Evolutionary conservation across 1,140 invertebrate species (phyloP).

Genomic region (Leptopilina boulardi): DNA sequence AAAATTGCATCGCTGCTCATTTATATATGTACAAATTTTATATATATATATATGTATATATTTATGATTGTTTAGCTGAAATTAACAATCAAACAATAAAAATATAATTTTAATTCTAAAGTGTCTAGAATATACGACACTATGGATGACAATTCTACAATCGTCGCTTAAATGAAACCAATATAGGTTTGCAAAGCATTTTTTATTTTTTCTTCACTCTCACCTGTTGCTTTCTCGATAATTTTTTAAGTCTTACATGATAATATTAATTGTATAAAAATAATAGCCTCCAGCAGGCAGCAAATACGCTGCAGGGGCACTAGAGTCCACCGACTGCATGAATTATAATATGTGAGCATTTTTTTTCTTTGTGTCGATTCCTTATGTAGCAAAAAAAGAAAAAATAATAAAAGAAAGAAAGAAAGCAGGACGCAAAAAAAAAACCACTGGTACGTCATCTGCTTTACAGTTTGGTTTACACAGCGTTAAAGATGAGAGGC

Average conservation of each 20-base stretch:
- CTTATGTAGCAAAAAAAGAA: slow-evolving; percentile 33
- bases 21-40: slow-evolving; percentile 59
- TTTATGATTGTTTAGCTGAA: slow-evolving; percentile 45
- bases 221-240: slow-evolving; percentile 40
- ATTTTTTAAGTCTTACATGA: slow-evolving; percentile 40
- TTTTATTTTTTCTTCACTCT: background rate
- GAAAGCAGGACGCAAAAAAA: background rate
- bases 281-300: slow-evolving; percentile 69
- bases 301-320: slow-evolving; percentile 44
- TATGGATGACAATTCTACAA: slow-evolving; percentile 45
- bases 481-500: slow-evolving; percentile 58
- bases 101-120: slow-evolving; percentile 47
- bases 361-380: slow-evolving; percentile 45
- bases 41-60: no score
- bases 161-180: slow-evolving; percentile 34
- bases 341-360: slow-evolving; percentile 66
- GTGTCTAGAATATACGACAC: slow-evolving; percentile 59
- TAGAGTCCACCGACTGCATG: slow-evolving; percentile 55
- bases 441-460: slow-evolving; percentile 38
- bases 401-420: background rate
- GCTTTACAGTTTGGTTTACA: slow-evolving; percentile 40
- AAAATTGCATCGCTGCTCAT: slow-evolving; percentile 58
- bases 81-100: slow-evolving; percentile 46
- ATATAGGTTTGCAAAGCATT: slow-evolving; percentile 42
- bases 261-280: slow-evolving; percentile 69